Base-by-base conservation (phyloP, 2,797 vertebrate species). In the Protosalanx chinensis region DNA sequence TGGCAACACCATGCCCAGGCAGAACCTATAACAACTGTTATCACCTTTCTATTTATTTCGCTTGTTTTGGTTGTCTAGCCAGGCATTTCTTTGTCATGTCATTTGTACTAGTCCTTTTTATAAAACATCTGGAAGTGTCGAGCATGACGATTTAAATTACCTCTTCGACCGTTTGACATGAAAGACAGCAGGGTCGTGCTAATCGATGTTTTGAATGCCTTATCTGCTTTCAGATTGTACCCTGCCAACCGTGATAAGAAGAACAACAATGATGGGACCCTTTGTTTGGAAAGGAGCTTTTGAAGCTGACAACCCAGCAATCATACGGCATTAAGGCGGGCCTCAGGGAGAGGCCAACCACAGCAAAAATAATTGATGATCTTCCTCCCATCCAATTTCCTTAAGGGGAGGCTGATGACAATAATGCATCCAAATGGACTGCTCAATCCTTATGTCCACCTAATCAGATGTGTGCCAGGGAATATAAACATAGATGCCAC, bases 401-500 rank as follows among this genome's bases (percentile, higher is more conserved):
- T 57, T 27, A 5, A 6, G 16, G 3, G n/a, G n/a, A 58, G 6
- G 20, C 15, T 13, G 32, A 23, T 12, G 32, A 70, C 18, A 53
- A 59, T 8, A 70, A 33, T 51, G 58, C 62, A 66, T 62, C 57
- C 29, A 73, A 67, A 75, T 71, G 67, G 72, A 53, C 66, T 64
- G 23, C 65, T 56, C 37, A 72, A 66, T 72, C 12, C 30, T 76
- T 72, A 70, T 68, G 59, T 62, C 29, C 64, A 65, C 64, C 29
- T 72, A 60, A 78, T 72, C 70, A 60, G 72, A 74, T 72, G 65
- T 79, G 68, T 35, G 51, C 64, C 64, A 67, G 72, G 68, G 59
- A 72, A 74, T 18, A 61, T 53, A 78, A 76, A 68, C 64, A 58
- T 67, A 41, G 29, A 32, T 5, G 64, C 61, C 72, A 71, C 60